Evolutionary conservation across 2,113 vertebrate species (phyloP).

Genomic region (Gopherus flavomarginatus): DNA sequence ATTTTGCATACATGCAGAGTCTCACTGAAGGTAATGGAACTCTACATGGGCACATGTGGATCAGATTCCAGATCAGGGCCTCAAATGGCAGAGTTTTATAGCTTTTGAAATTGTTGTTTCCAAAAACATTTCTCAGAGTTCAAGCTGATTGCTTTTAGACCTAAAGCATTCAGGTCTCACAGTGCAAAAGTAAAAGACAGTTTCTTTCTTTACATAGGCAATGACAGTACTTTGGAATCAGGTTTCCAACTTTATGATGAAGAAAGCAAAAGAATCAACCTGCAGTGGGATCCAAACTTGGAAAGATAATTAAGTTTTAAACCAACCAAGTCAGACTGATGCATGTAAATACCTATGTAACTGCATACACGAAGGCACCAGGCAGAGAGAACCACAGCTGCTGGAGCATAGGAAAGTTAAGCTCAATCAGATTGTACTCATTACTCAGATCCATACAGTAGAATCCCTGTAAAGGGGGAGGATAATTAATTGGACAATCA

Average conservation of each 20-base stretch:
- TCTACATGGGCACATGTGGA: background rate
- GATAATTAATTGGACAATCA: background rate
- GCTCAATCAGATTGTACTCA: background rate
- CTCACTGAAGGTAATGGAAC: background rate
- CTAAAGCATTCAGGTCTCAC: background rate
- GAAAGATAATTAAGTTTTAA: background rate
- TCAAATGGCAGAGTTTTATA: background rate
- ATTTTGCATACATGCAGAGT: background rate
- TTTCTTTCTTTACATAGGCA: background rate
- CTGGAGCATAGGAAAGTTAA: background rate
- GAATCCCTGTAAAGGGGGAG: background rate
- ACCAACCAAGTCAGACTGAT: accelerated
- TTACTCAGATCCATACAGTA: background rate
- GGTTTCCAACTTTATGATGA: background rate
- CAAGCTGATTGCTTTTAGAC: background rate
- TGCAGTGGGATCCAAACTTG: background rate
- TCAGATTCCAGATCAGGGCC: background rate
- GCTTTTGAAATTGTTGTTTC: background rate
- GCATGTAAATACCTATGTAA: background rate
- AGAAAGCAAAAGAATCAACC: background rate
- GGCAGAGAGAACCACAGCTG: background rate
- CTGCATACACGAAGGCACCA: accelerated
- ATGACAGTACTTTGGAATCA: background rate
- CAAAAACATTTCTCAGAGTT: background rate
- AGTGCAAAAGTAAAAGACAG: background rate